These are phyloP conservation scores for Propithecus deckenii DNA, from an alignment of 2,797 vertebrate genomes.

Conservation along the genomic window DNA sequence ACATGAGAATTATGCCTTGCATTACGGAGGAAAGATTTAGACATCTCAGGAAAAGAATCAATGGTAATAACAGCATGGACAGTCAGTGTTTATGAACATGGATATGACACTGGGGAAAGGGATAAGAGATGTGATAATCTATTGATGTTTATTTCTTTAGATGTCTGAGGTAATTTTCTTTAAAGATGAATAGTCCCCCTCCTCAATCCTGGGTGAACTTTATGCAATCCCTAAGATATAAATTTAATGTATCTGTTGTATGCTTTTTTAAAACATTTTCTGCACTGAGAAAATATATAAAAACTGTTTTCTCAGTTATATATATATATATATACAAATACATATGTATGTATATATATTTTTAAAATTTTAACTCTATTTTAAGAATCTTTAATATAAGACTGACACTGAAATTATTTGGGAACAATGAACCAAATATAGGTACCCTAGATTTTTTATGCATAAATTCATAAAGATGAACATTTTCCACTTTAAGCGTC, in stretches of 20 bases:
- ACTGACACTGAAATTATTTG: background rate
- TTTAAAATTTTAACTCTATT: background rate
- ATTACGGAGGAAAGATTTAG: background rate
- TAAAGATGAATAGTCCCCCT: background rate
- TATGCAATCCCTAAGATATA: background rate
- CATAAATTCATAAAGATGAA: background rate
- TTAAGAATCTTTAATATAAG: background rate
- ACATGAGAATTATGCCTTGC: background rate
- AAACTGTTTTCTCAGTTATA: background rate
- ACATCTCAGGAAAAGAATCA: background rate
- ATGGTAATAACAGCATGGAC: background rate
- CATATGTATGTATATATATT: background rate
- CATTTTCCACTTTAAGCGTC: background rate
- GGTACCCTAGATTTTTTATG: fast-evolving
- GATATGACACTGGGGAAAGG: background rate
- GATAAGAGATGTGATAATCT: background rate
- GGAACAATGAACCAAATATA: background rate
- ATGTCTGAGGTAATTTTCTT: background rate
- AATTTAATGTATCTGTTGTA: background rate
- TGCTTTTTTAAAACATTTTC: background rate
- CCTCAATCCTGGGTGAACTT: background rate
- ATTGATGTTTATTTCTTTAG: background rate
- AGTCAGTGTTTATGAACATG: background rate
- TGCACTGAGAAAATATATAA: background rate
- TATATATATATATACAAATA: background rate